Percentiles rank a stretch among this genome's conserved stretches.
Evolutionary conservation across 2,888 invertebrate genomes (phyloP).

Genomic region (Ariolimax columbianus): DNA sequence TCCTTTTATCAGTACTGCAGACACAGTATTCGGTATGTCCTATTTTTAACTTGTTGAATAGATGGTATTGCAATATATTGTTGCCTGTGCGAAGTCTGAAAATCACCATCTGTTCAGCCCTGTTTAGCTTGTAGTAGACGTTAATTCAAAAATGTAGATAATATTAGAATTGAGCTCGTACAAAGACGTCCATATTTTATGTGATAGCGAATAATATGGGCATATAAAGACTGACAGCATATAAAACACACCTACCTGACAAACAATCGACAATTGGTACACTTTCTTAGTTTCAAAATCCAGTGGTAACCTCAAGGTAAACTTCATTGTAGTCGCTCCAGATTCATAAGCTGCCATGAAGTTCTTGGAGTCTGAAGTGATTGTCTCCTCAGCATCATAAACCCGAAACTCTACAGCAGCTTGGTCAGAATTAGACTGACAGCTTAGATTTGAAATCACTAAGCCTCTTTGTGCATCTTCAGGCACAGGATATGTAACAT

Average conservation of each 20-base stretch:
- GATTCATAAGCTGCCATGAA: neutral
- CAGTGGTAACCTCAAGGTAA: slow-evolving; percentile 12
- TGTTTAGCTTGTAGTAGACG: too few relatives aligned
- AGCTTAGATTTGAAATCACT: slow-evolving; percentile 34
- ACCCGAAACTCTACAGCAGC: slow-evolving; percentile 44
- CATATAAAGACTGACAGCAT: too few relatives aligned
- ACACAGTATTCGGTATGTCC: too few relatives aligned
- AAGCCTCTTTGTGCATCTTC: neutral
- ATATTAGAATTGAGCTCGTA: too few relatives aligned
- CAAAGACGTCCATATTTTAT: too few relatives aligned
- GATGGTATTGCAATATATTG: too few relatives aligned
- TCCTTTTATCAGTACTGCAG: too few relatives aligned
- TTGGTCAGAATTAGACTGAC: slow-evolving; percentile 26
- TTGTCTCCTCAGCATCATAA: slow-evolving; percentile 5
- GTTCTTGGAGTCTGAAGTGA: neutral
- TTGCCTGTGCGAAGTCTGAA: too few relatives aligned
- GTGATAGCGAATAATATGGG: too few relatives aligned
- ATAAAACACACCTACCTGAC: slow-evolving; percentile 46
- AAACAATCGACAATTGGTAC: slow-evolving; percentile 33
- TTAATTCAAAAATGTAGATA: too few relatives aligned
- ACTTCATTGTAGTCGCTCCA: slow-evolving; percentile 14
- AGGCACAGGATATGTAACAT: neutral
- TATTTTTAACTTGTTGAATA: too few relatives aligned
- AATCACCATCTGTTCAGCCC: too few relatives aligned
- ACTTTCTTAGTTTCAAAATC: slow-evolving; percentile 1